Evolutionary conservation across 1,140 invertebrate species (phyloP).

Genomic region (Pseudoatta argentina): DNA sequence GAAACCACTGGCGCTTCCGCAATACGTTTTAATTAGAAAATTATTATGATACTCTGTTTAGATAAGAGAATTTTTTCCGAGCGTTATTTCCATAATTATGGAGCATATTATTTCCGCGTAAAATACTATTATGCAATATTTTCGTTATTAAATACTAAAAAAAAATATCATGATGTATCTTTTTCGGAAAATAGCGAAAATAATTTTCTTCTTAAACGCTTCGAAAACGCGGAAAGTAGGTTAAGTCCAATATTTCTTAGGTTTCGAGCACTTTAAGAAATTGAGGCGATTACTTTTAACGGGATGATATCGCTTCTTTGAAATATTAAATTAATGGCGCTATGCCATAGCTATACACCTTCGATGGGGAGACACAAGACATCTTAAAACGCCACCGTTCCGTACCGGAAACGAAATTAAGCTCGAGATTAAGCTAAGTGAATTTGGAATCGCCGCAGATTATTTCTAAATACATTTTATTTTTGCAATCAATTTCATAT

Average conservation of each 20-base stretch:
- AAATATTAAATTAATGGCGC: slow-evolving; percentile 60
- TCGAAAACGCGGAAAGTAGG: background rate
- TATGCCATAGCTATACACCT: slow-evolving; percentile 37
- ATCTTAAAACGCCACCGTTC: slow-evolving; percentile 22
- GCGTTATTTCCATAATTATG: too few relatives aligned
- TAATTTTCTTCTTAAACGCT: background rate
- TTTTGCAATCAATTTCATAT: background rate
- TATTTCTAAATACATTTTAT: slow-evolving; percentile 35
- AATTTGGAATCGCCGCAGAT: slow-evolving; percentile 13
- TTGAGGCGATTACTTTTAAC: slow-evolving; percentile 41
- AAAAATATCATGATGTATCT: background rate
- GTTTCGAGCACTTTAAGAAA: slow-evolving; percentile 47
- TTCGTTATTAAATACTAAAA: background rate
- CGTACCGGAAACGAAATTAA: slow-evolving; percentile 43
- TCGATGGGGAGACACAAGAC: slow-evolving; percentile 9
- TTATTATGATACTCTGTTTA: background rate
- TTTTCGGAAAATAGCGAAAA: background rate
- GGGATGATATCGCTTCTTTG: slow-evolving; percentile 38
- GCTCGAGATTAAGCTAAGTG: slow-evolving; percentile 37
- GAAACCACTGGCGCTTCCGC: background rate
- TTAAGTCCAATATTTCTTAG: slow-evolving; percentile 37
- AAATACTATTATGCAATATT: background rate
- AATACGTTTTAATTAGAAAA: background rate
- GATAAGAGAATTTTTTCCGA: background rate
- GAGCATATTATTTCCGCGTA: background rate